Evolutionary conservation across 2,888 invertebrate genomes (phyloP).

Genomic region (Pandemis cinnamomeana): DNA sequence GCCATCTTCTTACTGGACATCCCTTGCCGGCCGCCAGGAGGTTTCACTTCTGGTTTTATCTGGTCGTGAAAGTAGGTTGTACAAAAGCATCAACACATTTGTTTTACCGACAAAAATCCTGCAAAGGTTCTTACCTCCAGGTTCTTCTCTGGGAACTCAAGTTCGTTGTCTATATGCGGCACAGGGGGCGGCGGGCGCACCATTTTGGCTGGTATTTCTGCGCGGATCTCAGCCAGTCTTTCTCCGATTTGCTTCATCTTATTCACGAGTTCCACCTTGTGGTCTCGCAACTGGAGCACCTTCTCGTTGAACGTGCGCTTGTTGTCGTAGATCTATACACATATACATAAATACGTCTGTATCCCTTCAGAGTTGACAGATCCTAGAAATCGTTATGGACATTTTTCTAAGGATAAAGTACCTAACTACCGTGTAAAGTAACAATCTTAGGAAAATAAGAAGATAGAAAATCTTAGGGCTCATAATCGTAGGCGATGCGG

Average conservation of each 20-base stretch:
- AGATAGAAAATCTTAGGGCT: too few species aligned
- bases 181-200: slow-evolving; percentile 73
- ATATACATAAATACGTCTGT: too few species aligned
- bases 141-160: slow-evolving; percentile 85
- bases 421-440: too few species aligned
- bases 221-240: slow-evolving; percentile 81
- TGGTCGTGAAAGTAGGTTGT: slow-evolving; percentile 42
- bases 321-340: slow-evolving; percentile 68
- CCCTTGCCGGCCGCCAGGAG: slow-evolving; percentile 46
- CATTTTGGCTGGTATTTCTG: slow-evolving; percentile 82
- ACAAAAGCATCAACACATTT: too few species aligned
- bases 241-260: slow-evolving; percentile 70
- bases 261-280: slow-evolving; percentile 65
- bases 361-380: too few species aligned
- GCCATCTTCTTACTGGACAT: slow-evolving; percentile 48
- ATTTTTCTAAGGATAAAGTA: too few species aligned
- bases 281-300: slow-evolving; percentile 68
- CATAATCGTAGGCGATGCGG: too few species aligned
- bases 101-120: too few species aligned
- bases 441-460: too few species aligned
- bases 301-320: slow-evolving; percentile 74
- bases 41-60: slow-evolving; percentile 64
- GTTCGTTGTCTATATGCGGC: slow-evolving; percentile 76
- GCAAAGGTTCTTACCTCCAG: slow-evolving; percentile 73
- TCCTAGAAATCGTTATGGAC: too few species aligned